Conservation (phyloP, 1,140 invertebrate species). For the Leguminivora glycinivorella region DNA sequence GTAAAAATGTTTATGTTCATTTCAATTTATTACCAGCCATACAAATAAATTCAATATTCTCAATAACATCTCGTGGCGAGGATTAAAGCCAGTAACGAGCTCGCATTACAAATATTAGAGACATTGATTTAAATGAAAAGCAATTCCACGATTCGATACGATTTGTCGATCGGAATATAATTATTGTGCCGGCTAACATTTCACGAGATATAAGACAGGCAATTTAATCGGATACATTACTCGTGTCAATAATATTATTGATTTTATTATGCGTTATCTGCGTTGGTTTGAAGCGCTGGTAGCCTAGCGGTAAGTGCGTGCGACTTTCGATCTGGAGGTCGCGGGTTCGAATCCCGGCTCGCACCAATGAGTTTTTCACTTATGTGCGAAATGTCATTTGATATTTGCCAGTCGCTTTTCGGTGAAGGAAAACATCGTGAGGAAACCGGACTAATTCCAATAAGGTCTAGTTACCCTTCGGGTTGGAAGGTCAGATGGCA, state of each 20-base stretch:
- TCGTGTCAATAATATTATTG: constrained; percentile 15
- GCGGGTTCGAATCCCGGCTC: too few relatives aligned
- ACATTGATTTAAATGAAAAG: constrained; percentile 29
- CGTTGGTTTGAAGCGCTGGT: constrained; percentile 20
- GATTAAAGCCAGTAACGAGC: constrained; percentile 24
- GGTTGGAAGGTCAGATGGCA: too few relatives aligned
- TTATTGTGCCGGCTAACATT: constrained; percentile 26
- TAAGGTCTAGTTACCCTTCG: too few relatives aligned
- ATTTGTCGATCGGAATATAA: constrained; percentile 29
- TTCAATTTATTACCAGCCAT: constrained; percentile 15
- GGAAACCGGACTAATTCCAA: too few relatives aligned
- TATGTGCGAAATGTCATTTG: too few relatives aligned
- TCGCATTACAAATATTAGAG: constrained; percentile 29
- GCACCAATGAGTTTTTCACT: too few relatives aligned
- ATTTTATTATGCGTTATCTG: constrained; percentile 19
- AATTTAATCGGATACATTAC: constrained; percentile 26
- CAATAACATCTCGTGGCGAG: constrained; percentile 15
- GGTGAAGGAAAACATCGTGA: too few relatives aligned
- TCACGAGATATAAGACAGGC: constrained; percentile 27
- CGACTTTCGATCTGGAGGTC: too few relatives aligned
- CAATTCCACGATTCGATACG: constrained; percentile 28
- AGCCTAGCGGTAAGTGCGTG: too few relatives aligned
- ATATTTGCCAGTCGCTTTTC: too few relatives aligned
- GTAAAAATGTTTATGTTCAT: constrained; percentile 19
- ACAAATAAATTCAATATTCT: constrained; percentile 22